Evolutionary conservation across 2,888 invertebrate species (phyloP), one percentile per base, ranked within the genome.

Genomic region (Labia minor): DNA sequence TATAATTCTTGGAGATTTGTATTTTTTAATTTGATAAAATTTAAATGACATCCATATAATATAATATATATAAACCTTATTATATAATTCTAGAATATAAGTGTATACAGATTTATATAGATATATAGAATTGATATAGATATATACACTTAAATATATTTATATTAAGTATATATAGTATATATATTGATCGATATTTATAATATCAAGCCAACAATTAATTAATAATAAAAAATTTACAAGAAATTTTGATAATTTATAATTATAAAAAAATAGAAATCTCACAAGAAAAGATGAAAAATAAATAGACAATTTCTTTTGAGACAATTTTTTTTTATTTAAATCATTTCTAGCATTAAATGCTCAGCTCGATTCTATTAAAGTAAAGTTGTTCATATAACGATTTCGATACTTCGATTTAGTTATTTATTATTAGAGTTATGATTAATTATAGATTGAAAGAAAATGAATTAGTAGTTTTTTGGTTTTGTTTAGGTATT

Each of bases 261-360:
- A n/a, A n/a, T n/a, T n/a, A n/a, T n/a, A 26, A 49, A 49, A 49
- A 49, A 49, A 49, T 49, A 49, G 49, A 49, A 49, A 49, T 49
- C 49, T 49, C 49, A 49, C 49, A 49, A 49, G 49, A 49, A 49
- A 49, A n/a, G 14, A n/a, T 49, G 49, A 49, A 16, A 33, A 33
- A 49, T 49, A 49, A 49, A 10, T 49, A 49, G 2, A 49, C 49
- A 10, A 49, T 49, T 49, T 49, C 49, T 49, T 49, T 49, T 49
- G 49, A n/a, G 49, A 49, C 49, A 49, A n/a, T 49, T 14, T 14
- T 8, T 49, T 49, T 49, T 49, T 8, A 49, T 49, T 49, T 49
- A 49, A n/a, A 49, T 49, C 14, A 49, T 49, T 49, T 49, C 14
- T 8, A 49, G 49, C 49, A 49, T 49, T 49, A 49, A 49, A 49